Evolutionary conservation across 2,113 vertebrate species (phyloP).

Genomic region (rat (Rattus norvegicus)): GRCr8 NC_086037.1:4264001-4264500

Average conservation of each 20-base stretch:
- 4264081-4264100: not conserved
- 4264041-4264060: conserved; percentile 46
- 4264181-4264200: not conserved
- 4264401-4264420: not conserved
- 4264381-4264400: not conserved
- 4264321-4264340: not conserved
- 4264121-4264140: not conserved
- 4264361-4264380: not conserved
- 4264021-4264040: conserved; percentile 36
- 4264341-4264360: not conserved
- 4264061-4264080: conserved; percentile 51
- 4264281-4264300: not conserved
- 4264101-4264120: not conserved
- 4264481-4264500: not conserved
- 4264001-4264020: conserved; percentile 78
- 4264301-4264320: not conserved
- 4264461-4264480: not conserved
- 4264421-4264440: not conserved
- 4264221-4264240: too few relatives aligned
- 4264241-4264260: not conserved
- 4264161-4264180: not conserved
- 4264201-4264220: not conserved
- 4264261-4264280: not conserved
- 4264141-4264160: not conserved
- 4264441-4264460: not conserved